Percentiles rank a stretch among this genome's conserved stretches.
phyloP scores from a whole-genome alignment of 2,888 invertebrate genomes.

The Aethes cnicana region DNA sequence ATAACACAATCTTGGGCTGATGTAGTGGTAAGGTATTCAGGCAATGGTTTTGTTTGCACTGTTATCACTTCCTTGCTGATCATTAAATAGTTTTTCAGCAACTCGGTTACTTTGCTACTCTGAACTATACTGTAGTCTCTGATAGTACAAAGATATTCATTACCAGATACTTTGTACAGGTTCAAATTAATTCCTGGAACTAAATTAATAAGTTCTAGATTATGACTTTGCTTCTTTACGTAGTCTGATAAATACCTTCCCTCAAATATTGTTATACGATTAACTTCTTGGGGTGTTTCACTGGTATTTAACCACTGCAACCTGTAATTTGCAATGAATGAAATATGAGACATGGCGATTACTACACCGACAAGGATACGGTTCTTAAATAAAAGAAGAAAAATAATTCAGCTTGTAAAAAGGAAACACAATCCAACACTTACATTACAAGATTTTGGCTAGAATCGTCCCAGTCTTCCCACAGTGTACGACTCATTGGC shows the following conservation, averaged over 20 bases:
- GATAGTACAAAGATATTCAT: slow-evolving; percentile 60
- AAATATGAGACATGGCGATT: too few relatives aligned
- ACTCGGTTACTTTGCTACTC: slow-evolving; percentile 64
- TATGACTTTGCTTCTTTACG: slow-evolving; percentile 45
- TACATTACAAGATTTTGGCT: slow-evolving; percentile 45
- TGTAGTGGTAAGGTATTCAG: slow-evolving; percentile 59
- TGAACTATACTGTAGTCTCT: slow-evolving; percentile 63
- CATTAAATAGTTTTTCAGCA: slow-evolving; percentile 53
- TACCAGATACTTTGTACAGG: slow-evolving; percentile 51
- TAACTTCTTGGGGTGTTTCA: slow-evolving; percentile 45
- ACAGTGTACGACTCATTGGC: slow-evolving; percentile 63
- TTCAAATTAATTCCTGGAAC: slow-evolving; percentile 55
- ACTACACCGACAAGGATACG: too few relatives aligned
- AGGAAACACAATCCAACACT: too few relatives aligned
- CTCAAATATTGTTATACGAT: slow-evolving; percentile 64
- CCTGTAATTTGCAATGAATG: too few relatives aligned
- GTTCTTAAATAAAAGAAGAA: too few relatives aligned
- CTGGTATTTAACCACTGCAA: slow-evolving; percentile 51
- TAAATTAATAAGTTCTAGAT: slow-evolving; percentile 52
- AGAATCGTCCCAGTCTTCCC: slow-evolving; percentile 76
- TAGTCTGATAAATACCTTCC: slow-evolving; percentile 65
- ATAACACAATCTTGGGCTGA: slow-evolving; percentile 51
- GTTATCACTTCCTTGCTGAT: slow-evolving; percentile 56
- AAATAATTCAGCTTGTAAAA: too few relatives aligned
- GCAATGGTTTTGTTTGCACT: slow-evolving; percentile 62